Conservation (phyloP, 2,113 vertebrate genomes). For the Lipophrys pholis region DNA sequence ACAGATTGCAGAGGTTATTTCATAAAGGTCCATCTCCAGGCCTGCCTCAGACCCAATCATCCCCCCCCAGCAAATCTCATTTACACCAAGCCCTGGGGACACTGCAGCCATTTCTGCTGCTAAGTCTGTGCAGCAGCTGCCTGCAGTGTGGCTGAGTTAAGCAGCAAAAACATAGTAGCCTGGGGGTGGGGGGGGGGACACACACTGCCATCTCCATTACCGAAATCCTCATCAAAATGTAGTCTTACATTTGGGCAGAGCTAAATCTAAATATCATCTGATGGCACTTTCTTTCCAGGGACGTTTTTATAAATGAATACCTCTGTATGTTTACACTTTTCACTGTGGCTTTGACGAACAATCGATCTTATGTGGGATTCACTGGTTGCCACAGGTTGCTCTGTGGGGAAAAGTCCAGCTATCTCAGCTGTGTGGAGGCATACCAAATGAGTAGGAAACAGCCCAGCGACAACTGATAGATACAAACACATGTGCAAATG, state of each 20-base stretch:
- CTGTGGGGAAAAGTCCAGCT: too few species aligned
- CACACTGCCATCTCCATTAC: not conserved
- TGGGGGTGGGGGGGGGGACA: too few species aligned
- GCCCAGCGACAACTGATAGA: too few species aligned
- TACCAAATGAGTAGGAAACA: too few species aligned
- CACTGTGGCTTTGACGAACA: not conserved
- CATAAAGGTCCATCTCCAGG: constrained; percentile 69
- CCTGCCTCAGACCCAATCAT: constrained; percentile 72
- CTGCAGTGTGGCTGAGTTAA: constrained; percentile 21
- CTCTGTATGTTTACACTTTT: not conserved
- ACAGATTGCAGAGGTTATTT: constrained; percentile 72
- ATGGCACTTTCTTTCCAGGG: not conserved
- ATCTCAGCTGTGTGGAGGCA: too few species aligned
- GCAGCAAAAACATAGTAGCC: constrained; percentile 17
- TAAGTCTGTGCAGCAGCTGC: constrained; percentile 44
- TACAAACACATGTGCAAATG: too few species aligned
- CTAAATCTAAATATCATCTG: not conserved
- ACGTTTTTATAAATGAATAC: not conserved
- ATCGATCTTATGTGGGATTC: too few species aligned
- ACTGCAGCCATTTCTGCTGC: constrained; percentile 59
- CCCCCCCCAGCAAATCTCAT: constrained; percentile 74
- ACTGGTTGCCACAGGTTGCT: too few species aligned
- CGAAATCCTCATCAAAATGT: constrained; percentile 5
- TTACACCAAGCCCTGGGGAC: constrained; percentile 64
- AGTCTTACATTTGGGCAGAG: not conserved